phyloP scores from a whole-genome alignment of 2,113 vertebrate species.

The Chionis minor region DNA sequence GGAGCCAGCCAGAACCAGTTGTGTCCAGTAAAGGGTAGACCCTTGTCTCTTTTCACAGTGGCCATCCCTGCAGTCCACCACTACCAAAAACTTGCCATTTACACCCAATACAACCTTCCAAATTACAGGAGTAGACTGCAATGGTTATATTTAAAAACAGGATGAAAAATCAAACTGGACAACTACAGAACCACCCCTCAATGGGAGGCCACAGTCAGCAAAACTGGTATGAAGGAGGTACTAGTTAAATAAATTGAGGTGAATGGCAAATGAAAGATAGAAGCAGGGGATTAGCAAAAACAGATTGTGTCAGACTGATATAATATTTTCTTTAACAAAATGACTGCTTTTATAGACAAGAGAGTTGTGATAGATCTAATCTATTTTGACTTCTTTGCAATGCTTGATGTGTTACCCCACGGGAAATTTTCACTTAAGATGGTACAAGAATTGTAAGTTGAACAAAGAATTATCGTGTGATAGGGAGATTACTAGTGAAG shows the following conservation, averaged over 20 bases:
- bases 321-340: neutral
- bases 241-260: neutral
- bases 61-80: fast-evolving
- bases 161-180: neutral
- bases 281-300: neutral
- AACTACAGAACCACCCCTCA: neutral
- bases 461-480: neutral
- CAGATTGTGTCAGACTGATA: neutral
- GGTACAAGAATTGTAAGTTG: neutral
- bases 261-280: neutral
- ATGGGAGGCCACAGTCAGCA: neutral
- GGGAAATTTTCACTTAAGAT: constrained; percentile 5
- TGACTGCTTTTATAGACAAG: neutral
- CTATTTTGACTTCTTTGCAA: neutral
- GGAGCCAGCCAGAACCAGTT: fast-evolving
- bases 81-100: neutral
- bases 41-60: neutral
- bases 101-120: neutral
- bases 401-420: neutral
- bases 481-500: neutral
- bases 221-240: neutral
- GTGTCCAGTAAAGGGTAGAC: neutral
- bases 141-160: neutral
- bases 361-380: neutral
- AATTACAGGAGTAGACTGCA: neutral